These are phyloP conservation scores for Sphenodon punctatus DNA, from an alignment of 2,797 vertebrate species.

Conservation along the genomic window DNA sequence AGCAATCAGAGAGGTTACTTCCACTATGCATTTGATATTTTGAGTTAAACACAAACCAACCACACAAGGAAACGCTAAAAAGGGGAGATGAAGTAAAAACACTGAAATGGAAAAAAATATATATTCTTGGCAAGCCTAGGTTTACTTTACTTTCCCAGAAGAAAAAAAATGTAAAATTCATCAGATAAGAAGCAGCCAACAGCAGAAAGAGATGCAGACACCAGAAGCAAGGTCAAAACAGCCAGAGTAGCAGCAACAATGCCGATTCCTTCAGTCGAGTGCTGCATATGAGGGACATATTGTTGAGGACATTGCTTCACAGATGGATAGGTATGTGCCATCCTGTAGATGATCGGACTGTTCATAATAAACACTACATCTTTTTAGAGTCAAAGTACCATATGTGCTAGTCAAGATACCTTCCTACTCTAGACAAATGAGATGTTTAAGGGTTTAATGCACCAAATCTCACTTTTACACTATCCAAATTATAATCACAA, in stretches of 20 bases:
- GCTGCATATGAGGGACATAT: neutral
- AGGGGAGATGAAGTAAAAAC: too few relatives aligned
- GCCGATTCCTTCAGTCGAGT: neutral
- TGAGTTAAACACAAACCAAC: neutral
- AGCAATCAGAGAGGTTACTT: neutral
- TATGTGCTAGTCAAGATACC: too few relatives aligned
- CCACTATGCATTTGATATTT: accelerated
- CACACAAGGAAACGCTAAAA: too few relatives aligned
- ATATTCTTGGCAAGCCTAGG: neutral
- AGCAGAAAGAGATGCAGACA: neutral
- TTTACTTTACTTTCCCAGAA: neutral
- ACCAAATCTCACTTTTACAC: too few relatives aligned
- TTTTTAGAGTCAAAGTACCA: too few relatives aligned
- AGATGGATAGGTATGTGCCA: neutral
- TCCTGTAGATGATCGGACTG: too few relatives aligned
- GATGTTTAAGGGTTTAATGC: too few relatives aligned
- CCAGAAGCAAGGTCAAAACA: neutral
- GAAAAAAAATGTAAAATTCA: neutral
- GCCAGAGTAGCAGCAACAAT: neutral
- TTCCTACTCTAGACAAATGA: too few relatives aligned
- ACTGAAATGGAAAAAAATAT: neutral
- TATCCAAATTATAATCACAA: too few relatives aligned
- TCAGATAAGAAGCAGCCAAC: accelerated
- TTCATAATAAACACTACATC: too few relatives aligned
- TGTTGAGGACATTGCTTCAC: neutral